These are phyloP conservation scores for Mus pahari DNA, from an alignment of 2,113 vertebrate species.

Conservation along the genomic window DNA sequence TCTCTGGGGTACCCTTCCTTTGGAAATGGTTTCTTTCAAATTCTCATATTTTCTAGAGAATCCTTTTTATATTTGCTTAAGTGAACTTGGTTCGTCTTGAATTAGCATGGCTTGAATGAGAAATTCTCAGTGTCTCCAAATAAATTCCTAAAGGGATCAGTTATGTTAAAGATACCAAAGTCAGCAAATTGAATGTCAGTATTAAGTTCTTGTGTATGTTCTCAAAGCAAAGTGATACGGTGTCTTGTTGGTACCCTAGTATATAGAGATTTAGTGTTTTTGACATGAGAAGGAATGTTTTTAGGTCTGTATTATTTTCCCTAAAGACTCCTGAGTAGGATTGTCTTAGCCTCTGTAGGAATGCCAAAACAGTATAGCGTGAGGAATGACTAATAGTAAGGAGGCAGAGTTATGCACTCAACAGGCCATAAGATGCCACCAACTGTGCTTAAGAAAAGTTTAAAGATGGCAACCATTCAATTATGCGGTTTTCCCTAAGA, in stretches of 20 bases:
- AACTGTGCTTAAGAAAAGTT: constrained; percentile 19
- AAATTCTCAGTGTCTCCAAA: constrained; percentile 5
- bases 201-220: constrained; percentile 8
- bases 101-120: background rate
- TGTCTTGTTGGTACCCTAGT: background rate
- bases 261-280: constrained; percentile 19
- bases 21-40: constrained; percentile 22
- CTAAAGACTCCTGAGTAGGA: background rate
- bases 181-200: constrained; percentile 39
- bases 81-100: background rate
- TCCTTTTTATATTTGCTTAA: background rate
- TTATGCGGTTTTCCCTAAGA: background rate
- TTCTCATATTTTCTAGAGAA: constrained; percentile 29
- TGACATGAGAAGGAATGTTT: background rate
- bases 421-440: constrained; percentile 23
- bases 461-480: background rate
- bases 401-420: background rate
- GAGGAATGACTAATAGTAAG: background rate
- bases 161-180: background rate
- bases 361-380: background rate
- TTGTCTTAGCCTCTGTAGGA: background rate
- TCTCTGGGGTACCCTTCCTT: background rate
- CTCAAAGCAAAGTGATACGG: constrained; percentile 13
- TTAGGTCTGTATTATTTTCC: background rate
- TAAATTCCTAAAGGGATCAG: constrained; percentile 35